phyloP scores from a whole-genome alignment of 1,140 invertebrate genomes.

The Melipona quadrifasciata region DNA sequence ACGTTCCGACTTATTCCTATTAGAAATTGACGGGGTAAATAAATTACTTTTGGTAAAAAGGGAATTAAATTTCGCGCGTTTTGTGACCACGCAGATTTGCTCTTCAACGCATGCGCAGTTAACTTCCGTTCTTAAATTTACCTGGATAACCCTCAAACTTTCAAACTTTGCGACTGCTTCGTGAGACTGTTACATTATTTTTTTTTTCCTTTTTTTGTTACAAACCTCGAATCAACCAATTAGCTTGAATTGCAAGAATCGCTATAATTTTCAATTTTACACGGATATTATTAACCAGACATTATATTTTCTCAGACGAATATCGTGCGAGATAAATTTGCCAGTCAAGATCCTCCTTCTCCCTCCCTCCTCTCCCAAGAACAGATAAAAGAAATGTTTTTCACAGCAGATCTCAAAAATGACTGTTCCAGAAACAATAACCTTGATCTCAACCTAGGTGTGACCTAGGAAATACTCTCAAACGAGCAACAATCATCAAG shows the following conservation, averaged over 20 bases:
- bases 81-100: accelerated
- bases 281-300: background rate
- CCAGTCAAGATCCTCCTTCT: background rate
- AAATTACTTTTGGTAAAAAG: too few species aligned
- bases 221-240: constrained; percentile 15
- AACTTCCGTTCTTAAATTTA: background rate
- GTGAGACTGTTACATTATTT: background rate
- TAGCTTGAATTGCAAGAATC: background rate
- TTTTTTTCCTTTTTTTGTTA: too few species aligned
- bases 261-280: constrained; percentile 16
- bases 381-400: background rate
- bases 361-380: background rate
- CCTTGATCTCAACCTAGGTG: background rate
- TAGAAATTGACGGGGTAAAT: too few species aligned
- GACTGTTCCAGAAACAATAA: background rate
- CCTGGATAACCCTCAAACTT: background rate
- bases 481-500: background rate
- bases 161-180: background rate
- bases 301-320: background rate
- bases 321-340: background rate
- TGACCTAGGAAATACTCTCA: background rate
- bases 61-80: background rate
- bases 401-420: background rate
- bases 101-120: background rate
- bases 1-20: too few species aligned